Percentiles rank a stretch among this genome's conserved stretches.
phyloP scores from a whole-genome alignment of 2,113 vertebrate genomes.

The Oncorhynchus gorbuscha region DNA sequence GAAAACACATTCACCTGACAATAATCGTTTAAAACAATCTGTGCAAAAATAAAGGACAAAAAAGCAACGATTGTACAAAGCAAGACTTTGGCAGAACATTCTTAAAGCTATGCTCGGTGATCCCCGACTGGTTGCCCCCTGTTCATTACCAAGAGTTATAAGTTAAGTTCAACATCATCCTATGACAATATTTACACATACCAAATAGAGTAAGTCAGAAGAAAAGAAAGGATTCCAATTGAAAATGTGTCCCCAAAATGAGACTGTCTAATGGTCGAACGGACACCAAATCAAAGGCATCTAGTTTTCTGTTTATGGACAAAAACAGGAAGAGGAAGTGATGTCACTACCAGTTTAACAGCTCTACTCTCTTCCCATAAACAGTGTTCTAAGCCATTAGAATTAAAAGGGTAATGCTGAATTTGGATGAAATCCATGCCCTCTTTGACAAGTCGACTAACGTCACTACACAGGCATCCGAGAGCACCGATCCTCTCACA shows the following conservation, averaged over 20 bases:
- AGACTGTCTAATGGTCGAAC: neutral
- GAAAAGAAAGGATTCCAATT: constrained; percentile 15
- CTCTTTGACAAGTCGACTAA: constrained; percentile 4
- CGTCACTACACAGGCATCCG: constrained; percentile 25
- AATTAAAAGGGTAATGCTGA: constrained; percentile 13
- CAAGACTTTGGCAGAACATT: constrained; percentile 70
- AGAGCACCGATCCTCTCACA: constrained; percentile 41
- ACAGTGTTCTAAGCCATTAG: constrained; percentile 26
- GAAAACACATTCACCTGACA: neutral
- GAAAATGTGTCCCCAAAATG: constrained; percentile 9
- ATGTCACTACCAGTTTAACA: constrained; percentile 34
- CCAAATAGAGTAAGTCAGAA: constrained; percentile 13
- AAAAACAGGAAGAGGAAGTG: constrained; percentile 40
- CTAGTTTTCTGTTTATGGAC: constrained; percentile 2
- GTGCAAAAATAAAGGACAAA: constrained; percentile 16
- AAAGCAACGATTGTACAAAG: constrained; percentile 37
- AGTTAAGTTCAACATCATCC: constrained; percentile 26
- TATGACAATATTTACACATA: constrained; percentile 59
- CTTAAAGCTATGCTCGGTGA: constrained; percentile 68
- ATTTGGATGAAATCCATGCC: constrained; percentile 8
- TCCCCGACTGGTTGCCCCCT: constrained; percentile 56
- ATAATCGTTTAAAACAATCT: constrained; percentile 18
- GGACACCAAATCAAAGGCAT: constrained; percentile 12
- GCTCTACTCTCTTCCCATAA: constrained; percentile 38
- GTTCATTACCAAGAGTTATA: constrained; percentile 20